phyloP scores from a whole-genome alignment of 64 coral and sea anemone genomes.

The Dendronephthya gigantea region DNA sequence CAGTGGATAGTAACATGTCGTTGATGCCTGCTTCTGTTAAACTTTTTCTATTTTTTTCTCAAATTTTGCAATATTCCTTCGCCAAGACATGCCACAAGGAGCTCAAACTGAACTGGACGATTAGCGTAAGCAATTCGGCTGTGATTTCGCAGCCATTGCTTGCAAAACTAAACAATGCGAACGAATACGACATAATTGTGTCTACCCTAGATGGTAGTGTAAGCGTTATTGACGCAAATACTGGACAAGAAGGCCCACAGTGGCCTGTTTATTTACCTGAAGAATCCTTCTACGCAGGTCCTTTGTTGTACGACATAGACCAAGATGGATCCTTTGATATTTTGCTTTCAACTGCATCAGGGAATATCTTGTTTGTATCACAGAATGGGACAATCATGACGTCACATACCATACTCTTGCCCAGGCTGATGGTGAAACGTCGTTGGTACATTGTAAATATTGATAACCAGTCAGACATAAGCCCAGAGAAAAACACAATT shows the following conservation, averaged over 20 bases:
- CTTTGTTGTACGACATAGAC: conserved; percentile 72
- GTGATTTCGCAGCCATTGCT: conserved; percentile 66
- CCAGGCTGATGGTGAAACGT: background rate
- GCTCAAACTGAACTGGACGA: conserved; percentile 32
- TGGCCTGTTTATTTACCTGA: conserved; percentile 64
- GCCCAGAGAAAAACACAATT: background rate
- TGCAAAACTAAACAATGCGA: conserved; percentile 62
- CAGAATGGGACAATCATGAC: conserved; percentile 50
- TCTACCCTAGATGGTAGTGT: conserved; percentile 65
- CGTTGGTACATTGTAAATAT: background rate
- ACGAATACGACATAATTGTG: conserved; percentile 46
- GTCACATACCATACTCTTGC: background rate
- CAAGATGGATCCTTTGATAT: conserved; percentile 73
- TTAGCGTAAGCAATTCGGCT: conserved; percentile 47
- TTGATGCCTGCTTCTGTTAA: background rate
- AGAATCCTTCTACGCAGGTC: conserved; percentile 57
- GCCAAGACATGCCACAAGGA: background rate
- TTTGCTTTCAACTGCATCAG: conserved; percentile 51
- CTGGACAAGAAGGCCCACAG: conserved; percentile 44
- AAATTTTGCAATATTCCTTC: background rate
- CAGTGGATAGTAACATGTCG: background rate
- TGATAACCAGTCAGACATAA: background rate
- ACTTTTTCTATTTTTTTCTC: background rate
- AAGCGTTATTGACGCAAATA: conserved; percentile 54
- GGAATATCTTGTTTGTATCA: conserved; percentile 54